Evolutionary conservation across 2,113 vertebrate genomes (phyloP), one percentile per base, ranked within the genome.

Genomic region (Hypanus sabinus): DNA sequence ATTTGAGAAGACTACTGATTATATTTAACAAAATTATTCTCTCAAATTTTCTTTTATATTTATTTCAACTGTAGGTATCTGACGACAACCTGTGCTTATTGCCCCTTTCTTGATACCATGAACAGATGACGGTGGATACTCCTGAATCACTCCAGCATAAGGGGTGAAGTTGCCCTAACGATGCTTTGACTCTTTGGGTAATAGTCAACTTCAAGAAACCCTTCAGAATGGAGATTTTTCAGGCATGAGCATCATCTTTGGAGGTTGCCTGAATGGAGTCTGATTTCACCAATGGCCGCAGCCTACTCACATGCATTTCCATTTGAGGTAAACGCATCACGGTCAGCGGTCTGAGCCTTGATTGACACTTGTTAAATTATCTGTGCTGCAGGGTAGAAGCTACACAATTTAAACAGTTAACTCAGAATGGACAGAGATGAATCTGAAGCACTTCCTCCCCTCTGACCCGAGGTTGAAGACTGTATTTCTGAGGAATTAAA

Each of bases 41-140:
- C 30, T 90, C 85, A 90, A 65, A 65, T 90, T 90, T 68, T 90
- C 85, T 22, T 68, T 68, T 65, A 20, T 65, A 90, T 65, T 68
- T 62, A 33, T 90, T 65, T 90, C 85, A 90, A 62, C 65, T 33
- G 4, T 65, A n/a, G 12, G 62, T 90, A 30, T 65, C n/a, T 90
- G 60, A 68, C 30, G 36, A 88, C 20, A 16, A 27, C 57, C 60
- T 33, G 60, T n/a, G 33, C 16, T 90, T 65, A 65, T 90, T 90
- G 60, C 30, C 85, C n/a, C 16, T 18, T 14, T 16, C 57, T 70
- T 70, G 68, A 70, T 70, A 70, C 57, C 24, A 6, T 16, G 27
- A 62, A 12, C 57, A 88, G 11, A 27, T 88, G 57, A 88, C 62
- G 83, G 30, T 62, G 55, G 57, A 3, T 20, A 3, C 14, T 14